These are phyloP conservation scores for Dichetophora obliterata DNA, from an alignment of 2,888 invertebrate species.

Conservation along the genomic window DNA sequence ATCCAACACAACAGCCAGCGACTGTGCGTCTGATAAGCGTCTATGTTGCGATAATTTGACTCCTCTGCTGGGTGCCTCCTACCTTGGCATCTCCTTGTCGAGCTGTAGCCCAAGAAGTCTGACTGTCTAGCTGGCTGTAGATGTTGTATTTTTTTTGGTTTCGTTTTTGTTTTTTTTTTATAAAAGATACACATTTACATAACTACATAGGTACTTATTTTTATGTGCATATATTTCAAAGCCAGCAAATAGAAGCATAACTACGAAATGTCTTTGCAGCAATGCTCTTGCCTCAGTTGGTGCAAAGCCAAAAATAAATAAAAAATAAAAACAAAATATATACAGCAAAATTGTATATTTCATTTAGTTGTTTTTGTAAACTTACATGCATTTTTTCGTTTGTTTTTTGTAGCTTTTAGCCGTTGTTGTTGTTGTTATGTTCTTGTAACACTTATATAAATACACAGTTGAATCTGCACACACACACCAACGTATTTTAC, in stretches of 20 bases:
- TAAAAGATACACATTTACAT: not conserved
- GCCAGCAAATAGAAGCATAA: not conserved
- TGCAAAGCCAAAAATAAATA: conserved; percentile 17
- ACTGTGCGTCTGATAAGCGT: conserved; percentile 26
- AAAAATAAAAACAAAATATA: too few relatives aligned
- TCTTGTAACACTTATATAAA: not conserved
- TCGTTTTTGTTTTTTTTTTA: too few relatives aligned
- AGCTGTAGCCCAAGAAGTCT: not conserved
- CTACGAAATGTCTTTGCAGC: not conserved
- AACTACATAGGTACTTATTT: not conserved
- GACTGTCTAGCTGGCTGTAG: not conserved
- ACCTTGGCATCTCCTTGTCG: not conserved
- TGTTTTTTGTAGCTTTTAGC: not conserved
- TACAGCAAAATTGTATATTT: not conserved
- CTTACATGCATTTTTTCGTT: not conserved
- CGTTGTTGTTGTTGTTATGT: not conserved
- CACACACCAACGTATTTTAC: not conserved
- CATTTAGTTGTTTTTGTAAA: not conserved
- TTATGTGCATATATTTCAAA: not conserved
- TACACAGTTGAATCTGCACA: not conserved
- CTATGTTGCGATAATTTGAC: conserved; percentile 6
- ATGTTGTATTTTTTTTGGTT: not conserved
- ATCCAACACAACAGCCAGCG: conserved; percentile 4
- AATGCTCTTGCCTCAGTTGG: conserved; percentile 9
- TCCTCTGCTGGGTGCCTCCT: not conserved